Percentiles rank a stretch among this genome's conserved stretches.
Evolutionary conservation across 2,888 invertebrate genomes (phyloP).

Genomic region (Apotomis betuletana): DNA sequence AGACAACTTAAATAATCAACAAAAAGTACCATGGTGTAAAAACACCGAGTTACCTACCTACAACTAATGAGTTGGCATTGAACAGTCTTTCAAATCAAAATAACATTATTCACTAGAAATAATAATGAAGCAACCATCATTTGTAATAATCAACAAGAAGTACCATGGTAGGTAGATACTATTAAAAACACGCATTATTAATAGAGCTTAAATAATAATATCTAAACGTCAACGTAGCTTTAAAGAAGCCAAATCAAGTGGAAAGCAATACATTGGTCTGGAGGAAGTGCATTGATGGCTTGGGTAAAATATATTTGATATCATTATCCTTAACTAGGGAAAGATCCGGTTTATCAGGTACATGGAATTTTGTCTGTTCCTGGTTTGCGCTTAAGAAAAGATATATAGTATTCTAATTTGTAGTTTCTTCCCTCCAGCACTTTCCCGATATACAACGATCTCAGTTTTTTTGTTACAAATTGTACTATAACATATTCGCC

Average conservation of each 20-base stretch:
- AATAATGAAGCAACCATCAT: too few relatives aligned
- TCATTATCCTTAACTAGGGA: background rate
- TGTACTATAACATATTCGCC: background rate
- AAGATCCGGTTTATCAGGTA: background rate
- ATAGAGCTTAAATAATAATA: background rate
- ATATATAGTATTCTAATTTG: conserved; percentile 1
- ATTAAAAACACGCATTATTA: background rate
- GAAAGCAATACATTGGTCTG: background rate
- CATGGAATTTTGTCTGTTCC: background rate
- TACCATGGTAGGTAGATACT: background rate
- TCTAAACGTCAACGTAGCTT: background rate
- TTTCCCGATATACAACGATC: background rate
- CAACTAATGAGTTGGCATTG: too few relatives aligned
- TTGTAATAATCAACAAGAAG: too few relatives aligned
- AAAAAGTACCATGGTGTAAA: background rate
- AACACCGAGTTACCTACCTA: background rate
- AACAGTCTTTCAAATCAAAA: conserved; percentile 3
- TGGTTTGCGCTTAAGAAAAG: background rate
- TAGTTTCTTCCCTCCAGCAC: background rate
- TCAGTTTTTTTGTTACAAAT: background rate
- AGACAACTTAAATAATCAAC: background rate
- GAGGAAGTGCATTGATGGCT: background rate
- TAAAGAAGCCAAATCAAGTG: background rate
- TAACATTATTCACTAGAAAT: too few relatives aligned
- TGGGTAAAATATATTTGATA: background rate